These are phyloP conservation scores for Prosopocoilus inquinatus DNA, from an alignment of 2,888 invertebrate species.

Conservation along the genomic window DNA sequence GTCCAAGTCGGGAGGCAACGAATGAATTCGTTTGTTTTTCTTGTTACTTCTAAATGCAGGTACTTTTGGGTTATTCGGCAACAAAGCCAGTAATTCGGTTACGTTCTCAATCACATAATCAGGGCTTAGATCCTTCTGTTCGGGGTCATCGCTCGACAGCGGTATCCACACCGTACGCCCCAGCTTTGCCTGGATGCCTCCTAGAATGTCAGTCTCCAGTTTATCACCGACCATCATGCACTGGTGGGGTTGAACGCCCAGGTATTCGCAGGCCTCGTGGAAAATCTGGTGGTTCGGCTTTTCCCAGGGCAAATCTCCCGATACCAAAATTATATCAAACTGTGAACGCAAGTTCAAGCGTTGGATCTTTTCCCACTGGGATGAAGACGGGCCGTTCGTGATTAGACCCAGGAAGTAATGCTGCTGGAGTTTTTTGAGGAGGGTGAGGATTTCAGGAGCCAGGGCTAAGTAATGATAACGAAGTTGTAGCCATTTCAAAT, in stretches of 20 bases:
- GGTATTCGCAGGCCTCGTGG: constrained; percentile 73
- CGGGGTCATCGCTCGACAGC: constrained; percentile 50
- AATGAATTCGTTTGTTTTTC: constrained; percentile 26
- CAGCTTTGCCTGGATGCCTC: constrained; percentile 43
- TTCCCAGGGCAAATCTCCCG: constrained; percentile 83
- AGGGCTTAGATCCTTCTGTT: constrained; percentile 53
- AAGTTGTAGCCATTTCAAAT: constrained; percentile 74
- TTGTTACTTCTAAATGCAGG: constrained; percentile 28
- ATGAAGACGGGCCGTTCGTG: constrained; percentile 82
- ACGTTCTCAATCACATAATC: constrained; percentile 67
- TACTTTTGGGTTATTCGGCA: constrained; percentile 54
- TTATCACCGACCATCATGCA: constrained; percentile 89
- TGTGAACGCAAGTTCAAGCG: constrained; percentile 66
- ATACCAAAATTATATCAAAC: constrained; percentile 79
- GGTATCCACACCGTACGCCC: constrained; percentile 83
- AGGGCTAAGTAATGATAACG: constrained; percentile 75
- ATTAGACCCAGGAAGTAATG: constrained; percentile 77
- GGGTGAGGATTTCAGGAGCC: constrained; percentile 64
- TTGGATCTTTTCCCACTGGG: constrained; percentile 86
- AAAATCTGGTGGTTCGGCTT: constrained; percentile 83
- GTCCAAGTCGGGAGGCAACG: constrained; percentile 43
- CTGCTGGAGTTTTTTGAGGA: constrained; percentile 68
- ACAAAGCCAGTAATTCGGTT: constrained; percentile 60
- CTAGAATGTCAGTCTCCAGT: constrained; percentile 84
- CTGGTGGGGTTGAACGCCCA: constrained; percentile 70